These are phyloP conservation scores for Gadus chalcogrammus DNA, from an alignment of 2,113 vertebrate genomes.

Conservation along the genomic window DNA sequence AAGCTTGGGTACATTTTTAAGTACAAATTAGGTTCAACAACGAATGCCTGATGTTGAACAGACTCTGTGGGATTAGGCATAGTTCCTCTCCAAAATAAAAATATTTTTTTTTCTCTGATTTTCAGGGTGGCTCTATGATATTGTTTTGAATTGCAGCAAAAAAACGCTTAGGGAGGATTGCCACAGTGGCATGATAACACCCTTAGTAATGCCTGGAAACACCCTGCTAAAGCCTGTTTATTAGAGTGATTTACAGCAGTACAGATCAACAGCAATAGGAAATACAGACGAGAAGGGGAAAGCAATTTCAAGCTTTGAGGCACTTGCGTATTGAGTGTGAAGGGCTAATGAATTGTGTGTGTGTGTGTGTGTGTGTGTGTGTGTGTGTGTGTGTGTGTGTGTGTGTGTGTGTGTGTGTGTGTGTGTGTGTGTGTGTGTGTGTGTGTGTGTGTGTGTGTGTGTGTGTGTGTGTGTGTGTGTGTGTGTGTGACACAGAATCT, in stretches of 20 bases:
- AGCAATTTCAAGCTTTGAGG: neutral
- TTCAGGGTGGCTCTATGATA: neutral
- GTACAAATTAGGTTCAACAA: too few species aligned
- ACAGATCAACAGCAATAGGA: slow-evolving; percentile 4
- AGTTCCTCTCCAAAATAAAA: too few species aligned
- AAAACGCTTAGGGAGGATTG: slow-evolving; percentile 28
- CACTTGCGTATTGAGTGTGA: neutral
- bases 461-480: neutral
- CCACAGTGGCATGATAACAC: slow-evolving; percentile 50
- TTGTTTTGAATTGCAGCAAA: slow-evolving; percentile 39
- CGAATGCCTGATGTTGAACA: too few species aligned
- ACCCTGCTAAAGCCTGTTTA: slow-evolving; percentile 41
- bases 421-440: slow-evolving; percentile 10
- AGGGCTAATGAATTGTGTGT: neutral
- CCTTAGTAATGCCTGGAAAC: slow-evolving; percentile 47
- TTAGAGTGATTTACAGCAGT: slow-evolving; percentile 47
- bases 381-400: slow-evolving; percentile 13
- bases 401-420: slow-evolving; percentile 13
- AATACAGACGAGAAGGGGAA: slow-evolving; percentile 23
- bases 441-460: neutral
- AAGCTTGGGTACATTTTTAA: too few species aligned
- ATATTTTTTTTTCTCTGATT: too few species aligned
- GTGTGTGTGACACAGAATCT: too few species aligned
- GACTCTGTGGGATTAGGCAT: too few species aligned
- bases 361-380: slow-evolving; percentile 13